A percentile compares a stretch with the other conserved stretches of the same genome.
These are phyloP conservation scores for Tupaia tana DNA, from an alignment of 2,113 vertebrate genomes.

Conservation along the genomic window DNA sequence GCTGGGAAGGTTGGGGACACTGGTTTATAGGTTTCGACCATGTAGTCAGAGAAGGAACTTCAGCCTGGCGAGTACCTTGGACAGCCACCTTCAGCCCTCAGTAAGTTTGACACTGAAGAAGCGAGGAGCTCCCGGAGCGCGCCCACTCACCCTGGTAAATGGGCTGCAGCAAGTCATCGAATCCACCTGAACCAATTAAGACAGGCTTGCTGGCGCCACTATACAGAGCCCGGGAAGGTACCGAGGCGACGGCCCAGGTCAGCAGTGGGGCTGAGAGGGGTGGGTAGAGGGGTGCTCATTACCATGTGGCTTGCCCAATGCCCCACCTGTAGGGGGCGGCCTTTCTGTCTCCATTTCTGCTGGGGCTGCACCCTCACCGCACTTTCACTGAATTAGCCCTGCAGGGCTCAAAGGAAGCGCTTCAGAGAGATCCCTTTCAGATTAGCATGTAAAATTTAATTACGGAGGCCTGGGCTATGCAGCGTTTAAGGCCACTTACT, in stretches of 20 bases:
- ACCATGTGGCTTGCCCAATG: not conserved
- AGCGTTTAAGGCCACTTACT: constrained; percentile 61
- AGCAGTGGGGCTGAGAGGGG: not conserved
- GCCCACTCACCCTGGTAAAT: not conserved
- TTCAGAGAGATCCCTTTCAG: constrained; percentile 59
- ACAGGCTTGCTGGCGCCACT: not conserved
- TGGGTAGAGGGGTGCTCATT: not conserved
- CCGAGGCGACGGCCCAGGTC: not conserved
- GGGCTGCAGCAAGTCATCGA: not conserved
- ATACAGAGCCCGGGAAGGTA: not conserved
- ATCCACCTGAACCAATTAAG: not conserved
- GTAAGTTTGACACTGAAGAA: fast-evolving
- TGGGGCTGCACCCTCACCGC: not conserved
- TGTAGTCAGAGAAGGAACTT: not conserved
- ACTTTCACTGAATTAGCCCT: not conserved
- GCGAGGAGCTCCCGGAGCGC: not conserved
- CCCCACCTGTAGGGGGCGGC: constrained; percentile 34
- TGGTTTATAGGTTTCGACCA: not conserved
- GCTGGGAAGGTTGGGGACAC: too few species aligned
- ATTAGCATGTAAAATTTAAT: constrained; percentile 77
- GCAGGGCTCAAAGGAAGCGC: constrained; percentile 31
- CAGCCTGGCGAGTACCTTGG: not conserved
- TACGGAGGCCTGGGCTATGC: constrained; percentile 42
- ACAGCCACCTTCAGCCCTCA: too few species aligned
- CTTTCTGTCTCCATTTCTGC: constrained; percentile 39